Conservation (phyloP, 2,888 invertebrate genomes). For the Antheraea assamensis region DNA sequence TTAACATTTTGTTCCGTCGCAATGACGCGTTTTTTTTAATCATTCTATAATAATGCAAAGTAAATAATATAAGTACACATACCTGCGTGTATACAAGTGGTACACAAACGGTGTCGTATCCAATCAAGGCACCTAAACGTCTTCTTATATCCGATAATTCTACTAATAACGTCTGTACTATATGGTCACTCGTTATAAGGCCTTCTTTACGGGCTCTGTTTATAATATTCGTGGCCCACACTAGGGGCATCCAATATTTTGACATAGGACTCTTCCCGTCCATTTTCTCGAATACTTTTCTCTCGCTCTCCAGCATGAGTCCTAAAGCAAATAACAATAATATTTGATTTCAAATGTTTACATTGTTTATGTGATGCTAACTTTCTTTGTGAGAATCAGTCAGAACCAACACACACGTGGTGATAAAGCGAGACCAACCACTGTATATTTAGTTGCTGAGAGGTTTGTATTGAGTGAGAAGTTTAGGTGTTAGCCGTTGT, state of each 20-base stretch:
- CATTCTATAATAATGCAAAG: background rate
- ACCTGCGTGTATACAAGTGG: constrained; percentile 97
- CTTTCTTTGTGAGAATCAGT: too few relatives aligned
- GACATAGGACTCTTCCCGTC: constrained; percentile 95
- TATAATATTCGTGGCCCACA: constrained; percentile 96
- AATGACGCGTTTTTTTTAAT: background rate
- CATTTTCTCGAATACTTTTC: constrained; percentile 95
- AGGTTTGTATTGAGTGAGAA: too few relatives aligned
- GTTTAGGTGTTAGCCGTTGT: too few relatives aligned
- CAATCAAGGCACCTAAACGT: constrained; percentile 91
- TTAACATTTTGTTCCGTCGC: background rate
- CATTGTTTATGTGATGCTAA: background rate
- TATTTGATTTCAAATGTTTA: constrained; percentile 23
- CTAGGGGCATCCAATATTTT: constrained; percentile 95
- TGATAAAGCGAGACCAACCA: too few relatives aligned
- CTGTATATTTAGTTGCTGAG: too few relatives aligned
- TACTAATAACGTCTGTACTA: constrained; percentile 94
- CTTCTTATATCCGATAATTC: constrained; percentile 95
- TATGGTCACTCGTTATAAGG: constrained; percentile 93
- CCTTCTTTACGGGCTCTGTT: constrained; percentile 93
- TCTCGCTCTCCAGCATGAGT: constrained; percentile 94
- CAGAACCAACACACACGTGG: too few relatives aligned
- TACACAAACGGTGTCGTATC: constrained; percentile 95
- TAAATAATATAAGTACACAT: constrained; percentile 36
- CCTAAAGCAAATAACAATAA: constrained; percentile 77